A percentile compares a stretch with the other conserved stretches of the same genome.
Conservation (phyloP, 1,140 invertebrate species). For the Aphelenchoides fujianensis region DNA sequence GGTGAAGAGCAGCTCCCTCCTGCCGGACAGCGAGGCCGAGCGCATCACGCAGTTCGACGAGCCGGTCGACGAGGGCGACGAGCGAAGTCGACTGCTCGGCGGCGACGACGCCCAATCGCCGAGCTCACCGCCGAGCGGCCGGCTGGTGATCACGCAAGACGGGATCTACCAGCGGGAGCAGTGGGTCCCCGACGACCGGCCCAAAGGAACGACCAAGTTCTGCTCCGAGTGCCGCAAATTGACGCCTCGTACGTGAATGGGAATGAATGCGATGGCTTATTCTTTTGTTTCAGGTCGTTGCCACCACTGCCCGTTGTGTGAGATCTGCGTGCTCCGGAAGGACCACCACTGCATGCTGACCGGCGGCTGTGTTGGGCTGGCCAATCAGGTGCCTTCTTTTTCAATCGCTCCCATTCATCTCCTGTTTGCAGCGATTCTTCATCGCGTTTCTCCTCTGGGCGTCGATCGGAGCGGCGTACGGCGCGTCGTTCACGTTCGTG, state of each 20-base stretch:
- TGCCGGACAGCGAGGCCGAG: slow-evolving; percentile 20
- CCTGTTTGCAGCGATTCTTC: slow-evolving; percentile 48
- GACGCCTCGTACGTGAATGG: too few species aligned
- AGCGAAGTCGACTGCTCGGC: background rate
- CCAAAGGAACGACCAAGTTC: slow-evolving; percentile 18
- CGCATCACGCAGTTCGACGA: background rate
- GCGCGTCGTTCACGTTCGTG: slow-evolving; percentile 31
- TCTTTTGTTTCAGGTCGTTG: background rate
- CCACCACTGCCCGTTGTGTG: slow-evolving; percentile 48
- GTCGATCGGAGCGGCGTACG: slow-evolving; percentile 36
- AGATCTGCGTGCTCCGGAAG: slow-evolving; percentile 48
- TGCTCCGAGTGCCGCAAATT: slow-evolving; percentile 31
- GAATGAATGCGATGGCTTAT: background rate
- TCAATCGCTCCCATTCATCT: background rate
- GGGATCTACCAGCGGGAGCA: slow-evolving; percentile 1
- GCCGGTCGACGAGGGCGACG: slow-evolving; percentile 2
- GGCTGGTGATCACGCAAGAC: slow-evolving; percentile 3
- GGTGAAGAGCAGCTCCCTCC: slow-evolving; percentile 42
- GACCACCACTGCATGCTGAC: slow-evolving; percentile 51
- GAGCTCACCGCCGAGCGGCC: too few species aligned
- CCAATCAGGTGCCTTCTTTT: slow-evolving; percentile 39
- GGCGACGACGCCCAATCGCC: too few species aligned
- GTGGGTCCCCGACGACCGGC: slow-evolving; percentile 14
- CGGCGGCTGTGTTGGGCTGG: slow-evolving; percentile 49
- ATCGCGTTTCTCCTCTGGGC: slow-evolving; percentile 52